Percentiles rank a stretch among this genome's conserved stretches.
Evolutionary conservation across 2,888 invertebrate species (phyloP).

Genomic region (Epirrhoe alternata): DNA sequence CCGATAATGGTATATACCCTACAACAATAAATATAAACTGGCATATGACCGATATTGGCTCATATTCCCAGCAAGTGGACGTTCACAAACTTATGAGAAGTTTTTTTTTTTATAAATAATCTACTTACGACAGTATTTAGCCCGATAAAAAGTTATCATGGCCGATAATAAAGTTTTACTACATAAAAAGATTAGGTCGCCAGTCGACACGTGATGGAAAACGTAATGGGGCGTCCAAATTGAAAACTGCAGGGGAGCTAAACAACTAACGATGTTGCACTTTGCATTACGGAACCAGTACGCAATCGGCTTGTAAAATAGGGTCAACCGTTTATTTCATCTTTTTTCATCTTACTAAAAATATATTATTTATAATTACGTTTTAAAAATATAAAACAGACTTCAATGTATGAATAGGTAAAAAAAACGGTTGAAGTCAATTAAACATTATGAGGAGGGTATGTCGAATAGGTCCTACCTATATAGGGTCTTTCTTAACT

Average conservation of each 20-base stretch:
- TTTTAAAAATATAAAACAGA: no score
- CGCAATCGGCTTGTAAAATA: not conserved
- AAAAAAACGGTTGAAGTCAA: no score
- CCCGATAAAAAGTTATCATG: slow-evolving; percentile 26
- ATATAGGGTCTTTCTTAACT: no score
- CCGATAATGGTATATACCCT: no score
- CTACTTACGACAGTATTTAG: not conserved
- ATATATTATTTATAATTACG: no score
- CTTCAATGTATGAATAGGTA: no score
- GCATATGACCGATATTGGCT: no score
- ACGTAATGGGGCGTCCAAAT: slow-evolving; percentile 31
- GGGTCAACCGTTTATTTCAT: not conserved
- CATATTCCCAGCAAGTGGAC: no score
- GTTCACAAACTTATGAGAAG: not conserved
- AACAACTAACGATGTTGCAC: slow-evolving; percentile 17
- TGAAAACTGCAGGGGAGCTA: slow-evolving; percentile 22
- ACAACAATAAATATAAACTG: no score
- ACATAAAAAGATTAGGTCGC: slow-evolving; percentile 36
- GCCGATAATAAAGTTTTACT: slow-evolving; percentile 30
- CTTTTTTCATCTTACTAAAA: not conserved
- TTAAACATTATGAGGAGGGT: no score
- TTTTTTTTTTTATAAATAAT: not conserved
- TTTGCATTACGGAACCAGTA: not conserved
- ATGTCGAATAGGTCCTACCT: no score
- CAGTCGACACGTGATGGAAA: slow-evolving; percentile 25